Evolutionary conservation across 2,113 vertebrate species (phyloP), one percentile per base, ranked within the genome.

Genomic region (Peromyscus maniculatus): DNA sequence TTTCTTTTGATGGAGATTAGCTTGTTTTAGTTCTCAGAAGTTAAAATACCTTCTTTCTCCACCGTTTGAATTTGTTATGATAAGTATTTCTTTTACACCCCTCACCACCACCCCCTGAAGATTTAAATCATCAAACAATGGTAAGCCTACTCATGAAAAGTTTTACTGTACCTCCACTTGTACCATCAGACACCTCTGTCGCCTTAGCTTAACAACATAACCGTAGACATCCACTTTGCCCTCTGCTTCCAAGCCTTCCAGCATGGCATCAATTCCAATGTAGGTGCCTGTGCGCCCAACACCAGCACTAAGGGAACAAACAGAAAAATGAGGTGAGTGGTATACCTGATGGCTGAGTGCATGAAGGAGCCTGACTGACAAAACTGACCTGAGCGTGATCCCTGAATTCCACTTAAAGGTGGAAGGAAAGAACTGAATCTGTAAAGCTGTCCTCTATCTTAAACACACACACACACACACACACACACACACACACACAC

Each of bases 141-240:
- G 49, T 0, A 7, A 84, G 36, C 69, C 3, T 0, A 5, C 12
- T 12, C 66, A 43, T 57, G 7, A 4, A 17, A 21, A 19, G 13
- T 22, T n/a, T 46, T 0, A 0, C 88, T 31, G 16, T 98, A 99
- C 99, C 99, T 99, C 99, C 0, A 99, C 99, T 99, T 99, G 99
- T 83, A 99, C 99, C 99, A 99, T 99, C 66, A 99, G 99, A 93
- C 99, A 99, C 15, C 99, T 98, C 97, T 99, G 99, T 26, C 99
- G 98, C 17, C 99, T 99, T 19, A 99, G 99, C 95, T 98, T 99
- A 77, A 99, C 99, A 0, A 99, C 98, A 1, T 99, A 99, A 2
- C 99, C 99, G 0, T 99, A 99, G 67, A 99, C 99, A 94, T 99
- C 99, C 94, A 99, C 99, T 94, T 98, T 99, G 97, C 98, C 98